Evolutionary conservation across 2,113 vertebrate genomes (phyloP), one percentile per base, ranked within the genome.

Genomic region (Platysteira castanea): DNA sequence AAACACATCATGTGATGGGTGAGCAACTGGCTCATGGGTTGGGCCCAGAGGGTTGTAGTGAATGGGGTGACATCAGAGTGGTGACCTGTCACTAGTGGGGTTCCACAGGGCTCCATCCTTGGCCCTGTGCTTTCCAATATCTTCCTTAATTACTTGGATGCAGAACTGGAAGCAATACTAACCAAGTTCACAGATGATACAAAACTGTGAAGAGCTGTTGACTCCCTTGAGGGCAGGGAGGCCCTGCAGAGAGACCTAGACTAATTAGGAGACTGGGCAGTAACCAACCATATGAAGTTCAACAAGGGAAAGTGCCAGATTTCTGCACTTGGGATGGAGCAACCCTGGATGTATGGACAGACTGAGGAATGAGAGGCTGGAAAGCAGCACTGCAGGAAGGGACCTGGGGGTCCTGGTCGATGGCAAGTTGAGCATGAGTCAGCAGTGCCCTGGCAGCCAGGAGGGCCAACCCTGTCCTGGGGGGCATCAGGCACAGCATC

Each of bases 371-470:
- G 33, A 63, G 39, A 53, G 2, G 39, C 27, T 53, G 50, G 6
- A 53, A 4, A 46, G 39, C 17, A 73, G n/a, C 3, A 4, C 33
- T 15, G 11, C 7, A 2, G 57, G 39, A 64, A 47, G 57, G 7
- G 11, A 27, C 14, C 17, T 73, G 39, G 16, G 4, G 21, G 22
- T 63, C 7, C 33, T 46, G n/a, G 28, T 28, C 0, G 0, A 22
- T 15, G 15, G 11, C 18, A 64, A 28, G 9, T 2, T 39, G 18
- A 47, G 23, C 11, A 4, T 13, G 49, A 53, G 4, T 4, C 24
- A 53, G 59, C 18, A 74, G n/a, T 24, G n/a, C n/a, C 59, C 30
- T 74, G n/a, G 30, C n/a, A 56, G 23, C 50, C 70, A 41, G 35
- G 35, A 85, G 42, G 9, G 30, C 2, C 24, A 67, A 3, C 6